Evolutionary conservation across 2,113 vertebrate genomes (phyloP).

Genomic region (Oxygymnocypris stewartii): DNA sequence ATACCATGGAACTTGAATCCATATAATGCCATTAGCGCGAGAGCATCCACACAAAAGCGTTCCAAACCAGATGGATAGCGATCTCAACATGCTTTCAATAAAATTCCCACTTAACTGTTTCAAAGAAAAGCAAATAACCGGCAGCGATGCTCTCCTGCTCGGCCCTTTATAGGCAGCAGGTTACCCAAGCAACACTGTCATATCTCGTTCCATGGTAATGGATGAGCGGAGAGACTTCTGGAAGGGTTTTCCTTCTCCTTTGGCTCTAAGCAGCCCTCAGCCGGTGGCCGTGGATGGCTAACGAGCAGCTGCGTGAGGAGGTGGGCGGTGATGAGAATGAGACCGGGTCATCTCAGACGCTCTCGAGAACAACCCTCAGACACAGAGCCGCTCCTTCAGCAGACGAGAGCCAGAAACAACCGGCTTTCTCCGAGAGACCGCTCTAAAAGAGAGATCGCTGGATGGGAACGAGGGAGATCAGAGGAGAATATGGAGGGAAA

Average conservation of each 20-base stretch:
- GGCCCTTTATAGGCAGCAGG: constrained; percentile 16
- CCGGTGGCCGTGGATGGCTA: constrained; percentile 49
- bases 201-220: constrained; percentile 7
- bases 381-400: constrained; percentile 14
- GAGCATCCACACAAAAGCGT: not conserved
- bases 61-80: not conserved
- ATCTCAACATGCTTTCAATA: not conserved
- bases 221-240: not conserved
- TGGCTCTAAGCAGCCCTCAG: not conserved
- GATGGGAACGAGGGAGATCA: not conserved
- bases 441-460: not conserved
- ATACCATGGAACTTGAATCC: not conserved
- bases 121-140: constrained; percentile 16
- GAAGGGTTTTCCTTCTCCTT: not conserved
- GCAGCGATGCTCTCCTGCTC: not conserved
- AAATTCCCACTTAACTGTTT: constrained; percentile 1
- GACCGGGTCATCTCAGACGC: constrained; percentile 21
- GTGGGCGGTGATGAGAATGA: constrained; percentile 68
- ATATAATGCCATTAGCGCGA: not conserved
- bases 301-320: constrained; percentile 63
- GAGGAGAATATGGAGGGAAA: not conserved
- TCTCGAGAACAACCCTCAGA: constrained; percentile 28
- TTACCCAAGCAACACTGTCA: constrained; percentile 37
- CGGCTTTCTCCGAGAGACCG: no score
- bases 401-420: not conserved